Conservation (phyloP, 2,888 invertebrate genomes). For the Chirona hameri region DNA sequence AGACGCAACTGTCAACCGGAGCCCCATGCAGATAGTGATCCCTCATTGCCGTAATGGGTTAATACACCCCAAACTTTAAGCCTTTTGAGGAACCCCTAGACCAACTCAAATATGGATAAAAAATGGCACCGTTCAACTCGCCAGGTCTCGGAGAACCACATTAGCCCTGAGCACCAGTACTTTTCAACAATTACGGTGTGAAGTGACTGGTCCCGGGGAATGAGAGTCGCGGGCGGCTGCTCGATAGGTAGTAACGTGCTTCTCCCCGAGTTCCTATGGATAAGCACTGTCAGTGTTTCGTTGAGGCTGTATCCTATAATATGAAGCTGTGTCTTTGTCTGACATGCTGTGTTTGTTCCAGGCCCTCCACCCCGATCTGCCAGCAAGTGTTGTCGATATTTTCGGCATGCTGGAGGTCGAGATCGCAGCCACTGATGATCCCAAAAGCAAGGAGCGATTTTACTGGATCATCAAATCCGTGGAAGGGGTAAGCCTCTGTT, state of each 20-base stretch:
- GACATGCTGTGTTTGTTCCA: constrained; percentile 48
- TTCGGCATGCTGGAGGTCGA: constrained; percentile 81
- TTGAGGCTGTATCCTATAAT: too few relatives aligned
- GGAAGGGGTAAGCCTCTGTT: neutral
- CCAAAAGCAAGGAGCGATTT: constrained; percentile 35
- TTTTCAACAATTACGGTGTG: too few relatives aligned
- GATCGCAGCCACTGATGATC: constrained; percentile 51
- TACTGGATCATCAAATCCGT: constrained; percentile 23
- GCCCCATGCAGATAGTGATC: too few relatives aligned
- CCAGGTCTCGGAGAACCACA: too few relatives aligned
- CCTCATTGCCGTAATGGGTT: too few relatives aligned
- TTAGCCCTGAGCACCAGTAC: too few relatives aligned
- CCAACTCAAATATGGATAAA: too few relatives aligned
- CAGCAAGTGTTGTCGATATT: constrained; percentile 78
- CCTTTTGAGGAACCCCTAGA: too few relatives aligned
- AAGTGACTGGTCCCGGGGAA: neutral
- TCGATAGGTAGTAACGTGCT: neutral
- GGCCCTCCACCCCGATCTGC: constrained; percentile 71
- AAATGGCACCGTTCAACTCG: too few relatives aligned
- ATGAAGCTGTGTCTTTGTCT: neutral
- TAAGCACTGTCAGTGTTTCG: neutral
- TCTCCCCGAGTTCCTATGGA: neutral
- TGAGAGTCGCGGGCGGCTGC: neutral
- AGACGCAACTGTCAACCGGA: too few relatives aligned
- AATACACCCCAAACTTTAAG: too few relatives aligned